phyloP scores from a whole-genome alignment of 2,797 vertebrate genomes.

The Ptychobarbus kaznakovi region DNA sequence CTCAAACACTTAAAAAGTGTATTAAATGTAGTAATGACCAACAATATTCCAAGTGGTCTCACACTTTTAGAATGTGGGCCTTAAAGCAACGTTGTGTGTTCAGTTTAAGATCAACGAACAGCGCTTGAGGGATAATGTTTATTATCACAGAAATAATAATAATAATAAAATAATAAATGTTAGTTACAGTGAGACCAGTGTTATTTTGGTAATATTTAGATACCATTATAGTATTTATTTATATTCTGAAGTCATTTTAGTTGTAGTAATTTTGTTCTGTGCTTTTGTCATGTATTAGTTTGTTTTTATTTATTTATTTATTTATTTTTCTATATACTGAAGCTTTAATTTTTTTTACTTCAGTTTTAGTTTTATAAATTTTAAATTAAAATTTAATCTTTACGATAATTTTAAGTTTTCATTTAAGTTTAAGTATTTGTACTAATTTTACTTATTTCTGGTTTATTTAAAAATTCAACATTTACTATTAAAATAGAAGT shows the following conservation, averaged over 20 bases:
- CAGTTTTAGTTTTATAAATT: not conserved
- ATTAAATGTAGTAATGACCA: constrained; percentile 6
- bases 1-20: not conserved
- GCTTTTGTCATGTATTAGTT: too few species aligned
- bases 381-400: not conserved
- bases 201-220: not conserved
- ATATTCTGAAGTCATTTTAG: not conserved
- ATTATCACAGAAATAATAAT: not conserved
- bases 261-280: not conserved
- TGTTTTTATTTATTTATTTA: too few species aligned
- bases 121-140: not conserved
- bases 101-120: not conserved
- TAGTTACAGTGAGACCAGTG: not conserved
- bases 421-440: too few species aligned
- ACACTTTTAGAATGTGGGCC: not conserved
- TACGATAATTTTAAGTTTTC: too few species aligned
- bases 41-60: not conserved
- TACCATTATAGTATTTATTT: not conserved
- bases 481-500: too few species aligned
- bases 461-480: too few species aligned
- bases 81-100: not conserved
- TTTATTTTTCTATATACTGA: too few species aligned
- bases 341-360: not conserved
- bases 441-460: too few species aligned
- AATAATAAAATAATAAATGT: not conserved